These are phyloP conservation scores for Elephantulus edwardii DNA, from an alignment of 2,113 vertebrate species.

Conservation along the genomic window DNA sequence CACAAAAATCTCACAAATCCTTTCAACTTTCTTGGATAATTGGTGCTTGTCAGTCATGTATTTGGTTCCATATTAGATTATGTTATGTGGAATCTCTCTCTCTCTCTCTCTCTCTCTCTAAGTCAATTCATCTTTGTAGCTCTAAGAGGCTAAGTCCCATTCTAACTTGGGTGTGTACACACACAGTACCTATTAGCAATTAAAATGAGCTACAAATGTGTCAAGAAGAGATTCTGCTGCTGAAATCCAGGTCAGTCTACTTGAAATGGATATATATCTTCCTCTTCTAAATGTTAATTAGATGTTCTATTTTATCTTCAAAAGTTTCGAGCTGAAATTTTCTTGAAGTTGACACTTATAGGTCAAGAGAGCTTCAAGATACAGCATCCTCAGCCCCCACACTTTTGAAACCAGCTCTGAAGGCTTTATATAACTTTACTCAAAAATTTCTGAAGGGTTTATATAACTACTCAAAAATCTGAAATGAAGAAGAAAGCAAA, in stretches of 20 bases:
- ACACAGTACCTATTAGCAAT: slow-evolving; percentile 72
- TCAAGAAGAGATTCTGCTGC: slow-evolving; percentile 59
- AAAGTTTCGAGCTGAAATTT: slow-evolving; percentile 77
- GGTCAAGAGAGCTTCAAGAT: slow-evolving; percentile 52
- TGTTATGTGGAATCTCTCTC: not conserved
- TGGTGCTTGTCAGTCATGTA: slow-evolving; percentile 29
- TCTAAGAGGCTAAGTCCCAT: slow-evolving; percentile 40
- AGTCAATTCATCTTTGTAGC: slow-evolving; percentile 62
- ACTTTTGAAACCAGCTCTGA: not conserved
- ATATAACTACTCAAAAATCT: slow-evolving; percentile 40
- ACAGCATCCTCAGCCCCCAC: not conserved
- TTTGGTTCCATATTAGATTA: slow-evolving; percentile 31
- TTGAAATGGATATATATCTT: slow-evolving; percentile 76
- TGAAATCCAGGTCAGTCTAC: slow-evolving; percentile 78
- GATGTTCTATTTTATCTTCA: slow-evolving; percentile 75
- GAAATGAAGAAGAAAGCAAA: slow-evolving; percentile 50
- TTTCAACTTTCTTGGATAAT: slow-evolving; percentile 45
- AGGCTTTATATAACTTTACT: slow-evolving; percentile 45
- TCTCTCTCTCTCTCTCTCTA: slow-evolving; percentile 58
- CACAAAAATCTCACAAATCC: slow-evolving; percentile 22
- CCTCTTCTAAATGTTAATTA: slow-evolving; percentile 72
- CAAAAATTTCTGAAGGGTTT: slow-evolving; percentile 60
- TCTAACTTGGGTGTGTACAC: slow-evolving; percentile 61
- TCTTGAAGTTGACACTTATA: slow-evolving; percentile 74
- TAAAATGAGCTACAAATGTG: slow-evolving; percentile 74